These are phyloP conservation scores for Hypena proboscidalis DNA, from an alignment of 2,888 invertebrate genomes.

Conservation along the genomic window DNA sequence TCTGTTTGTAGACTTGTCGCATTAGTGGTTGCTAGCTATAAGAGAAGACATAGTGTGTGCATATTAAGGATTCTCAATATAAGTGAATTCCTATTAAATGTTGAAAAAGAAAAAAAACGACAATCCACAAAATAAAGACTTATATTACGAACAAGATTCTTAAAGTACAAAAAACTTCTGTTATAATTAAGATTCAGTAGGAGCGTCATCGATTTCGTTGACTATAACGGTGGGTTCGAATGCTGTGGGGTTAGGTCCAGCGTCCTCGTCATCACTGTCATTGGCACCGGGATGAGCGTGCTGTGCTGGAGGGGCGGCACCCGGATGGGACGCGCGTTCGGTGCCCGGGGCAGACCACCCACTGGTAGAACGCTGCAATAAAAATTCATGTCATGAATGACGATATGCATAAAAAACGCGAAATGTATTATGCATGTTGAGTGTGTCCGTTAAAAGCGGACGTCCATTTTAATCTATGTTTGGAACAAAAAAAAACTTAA, in stretches of 20 bases:
- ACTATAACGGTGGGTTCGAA: conserved; percentile 79
- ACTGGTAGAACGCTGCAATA: conserved; percentile 33
- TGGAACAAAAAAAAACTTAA: too few species aligned
- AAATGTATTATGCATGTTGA: too few species aligned
- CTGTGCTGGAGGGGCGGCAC: conserved; percentile 33
- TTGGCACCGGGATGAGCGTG: conserved; percentile 86
- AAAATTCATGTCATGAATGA: neutral
- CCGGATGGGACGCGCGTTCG: conserved; percentile 30
- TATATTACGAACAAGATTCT: neutral
- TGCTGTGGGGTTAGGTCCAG: conserved; percentile 87
- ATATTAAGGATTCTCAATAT: too few species aligned
- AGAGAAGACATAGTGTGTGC: too few species aligned
- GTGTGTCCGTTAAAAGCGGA: too few species aligned
- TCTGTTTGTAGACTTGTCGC: too few species aligned
- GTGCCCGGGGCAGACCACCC: conserved; percentile 87
- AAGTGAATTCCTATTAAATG: too few species aligned
- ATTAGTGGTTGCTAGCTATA: too few species aligned
- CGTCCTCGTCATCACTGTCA: conserved; percentile 87
- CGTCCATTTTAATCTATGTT: too few species aligned
- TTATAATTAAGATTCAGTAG: conserved; percentile 30
- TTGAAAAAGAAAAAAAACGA: too few species aligned
- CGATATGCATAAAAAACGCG: too few species aligned
- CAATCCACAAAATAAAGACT: too few species aligned
- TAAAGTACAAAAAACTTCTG: conserved; percentile 1
- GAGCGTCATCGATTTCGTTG: conserved; percentile 77